A percentile compares a stretch with the other conserved stretches of the same genome.
Evolutionary conservation across 1,140 invertebrate genomes (phyloP).

Genomic region (Drosophila varians): DNA sequence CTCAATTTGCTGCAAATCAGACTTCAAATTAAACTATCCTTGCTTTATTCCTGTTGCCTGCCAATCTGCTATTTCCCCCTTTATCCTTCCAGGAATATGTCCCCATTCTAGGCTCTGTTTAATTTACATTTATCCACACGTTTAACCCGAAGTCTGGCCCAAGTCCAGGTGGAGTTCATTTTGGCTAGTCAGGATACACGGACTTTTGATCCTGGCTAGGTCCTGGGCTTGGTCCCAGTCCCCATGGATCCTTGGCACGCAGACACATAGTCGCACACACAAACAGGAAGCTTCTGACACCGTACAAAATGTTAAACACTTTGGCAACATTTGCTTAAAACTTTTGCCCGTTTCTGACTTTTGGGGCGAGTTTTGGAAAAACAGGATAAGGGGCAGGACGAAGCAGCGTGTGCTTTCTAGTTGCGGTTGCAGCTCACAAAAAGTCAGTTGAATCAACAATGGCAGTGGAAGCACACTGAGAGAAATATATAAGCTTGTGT

Average conservation of each 20-base stretch:
- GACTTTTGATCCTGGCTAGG: conserved; percentile 5
- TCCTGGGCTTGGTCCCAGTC: conserved; percentile 24
- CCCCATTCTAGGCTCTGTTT: conserved; percentile 61
- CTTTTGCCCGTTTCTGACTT: conserved; percentile 43
- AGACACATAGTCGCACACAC: conserved; percentile 47
- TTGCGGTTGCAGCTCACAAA: conserved; percentile 75
- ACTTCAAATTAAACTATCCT: conserved; percentile 24
- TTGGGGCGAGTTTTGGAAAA: background rate
- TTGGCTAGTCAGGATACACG: conserved; percentile 40
- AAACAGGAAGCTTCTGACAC: conserved; percentile 80
- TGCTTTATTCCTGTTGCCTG: conserved; percentile 1
- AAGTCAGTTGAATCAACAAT: conserved; percentile 73
- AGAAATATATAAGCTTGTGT: no score
- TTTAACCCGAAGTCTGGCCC: conserved; percentile 51
- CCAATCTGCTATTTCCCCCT: conserved; percentile 23
- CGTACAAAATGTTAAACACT: conserved; percentile 83
- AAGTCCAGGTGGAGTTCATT: conserved; percentile 68
- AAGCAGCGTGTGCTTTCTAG: conserved; percentile 52
- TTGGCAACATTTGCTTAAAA: conserved; percentile 80
- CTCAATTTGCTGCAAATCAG: conserved; percentile 21
- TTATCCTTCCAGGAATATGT: conserved; percentile 11
- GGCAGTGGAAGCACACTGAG: conserved; percentile 17
- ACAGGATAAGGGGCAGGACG: background rate
- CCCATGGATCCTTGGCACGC: conserved; percentile 60
- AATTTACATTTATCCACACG: conserved; percentile 83